Base-by-base conservation (phyloP, 30 jellyfish, hydroid and myxozoan species). In the Hydractinia symbiolongicarpus region DNA sequence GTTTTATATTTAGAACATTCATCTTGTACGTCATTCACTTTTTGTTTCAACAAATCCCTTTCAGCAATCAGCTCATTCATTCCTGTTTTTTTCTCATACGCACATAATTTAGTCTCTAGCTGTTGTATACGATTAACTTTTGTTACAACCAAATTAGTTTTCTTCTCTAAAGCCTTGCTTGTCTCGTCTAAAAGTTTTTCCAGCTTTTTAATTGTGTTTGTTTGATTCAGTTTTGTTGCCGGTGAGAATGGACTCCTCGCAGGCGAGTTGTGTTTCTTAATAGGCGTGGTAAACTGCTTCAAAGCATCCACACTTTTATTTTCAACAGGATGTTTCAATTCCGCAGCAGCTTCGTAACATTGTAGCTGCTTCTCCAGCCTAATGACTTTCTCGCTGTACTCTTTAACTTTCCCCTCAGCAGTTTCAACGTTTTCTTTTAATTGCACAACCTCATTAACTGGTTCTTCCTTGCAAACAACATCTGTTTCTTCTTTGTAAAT, bases 111-210 rank as follows among this genome's bases (percentile, higher is more conserved):
- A 9, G 80, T 30, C 53, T 77, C 89, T 58, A 81, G 83, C 76
- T 84, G 79, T 50, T 76, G 70, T 4, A 84, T 77, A 74, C 74
- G 68, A 50, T 84, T 84, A 15, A 10, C 54, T 19, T 75, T 61
- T 4, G 55, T 56, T 4, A 61, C 80, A 56, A 75, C 78, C 55
- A n/a, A 54, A 11, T 55, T 74, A 44, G 83, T 81, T 55, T 81
- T 81, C 53, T 81, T 81, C 14, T 81, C 89, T 62, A 81, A 71
- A 4, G 89, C 89, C 40, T 81, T 81, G 55, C 49, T 66, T 53
- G 89, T 52, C 40, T 81, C 89, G 4, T 55, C 89, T 10, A 81
- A 73, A 9, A 55, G 52, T 67, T 81, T 81, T 55, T 81, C 85
- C 73, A 81, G 50, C 67, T 81, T 81, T 71, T 67, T 55, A 15